A percentile compares a stretch with the other conserved stretches of the same genome.
These are phyloP conservation scores for Reticulitermes speratus DNA, from an alignment of 1,140 invertebrate genomes.

Conservation along the genomic window DNA sequence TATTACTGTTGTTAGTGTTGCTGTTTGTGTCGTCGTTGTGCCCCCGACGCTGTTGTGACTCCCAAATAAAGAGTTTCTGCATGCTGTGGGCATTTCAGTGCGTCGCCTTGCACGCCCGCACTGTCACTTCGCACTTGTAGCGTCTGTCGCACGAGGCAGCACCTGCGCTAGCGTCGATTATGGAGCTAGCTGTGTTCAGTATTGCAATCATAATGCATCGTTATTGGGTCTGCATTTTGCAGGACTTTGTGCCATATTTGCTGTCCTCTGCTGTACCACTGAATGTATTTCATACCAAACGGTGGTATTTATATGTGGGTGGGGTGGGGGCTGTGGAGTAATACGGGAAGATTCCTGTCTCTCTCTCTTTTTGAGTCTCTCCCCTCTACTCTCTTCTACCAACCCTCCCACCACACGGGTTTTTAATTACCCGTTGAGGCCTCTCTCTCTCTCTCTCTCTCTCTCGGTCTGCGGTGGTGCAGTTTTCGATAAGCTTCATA, in stretches of 20 bases:
- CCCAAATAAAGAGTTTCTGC: too few relatives aligned
- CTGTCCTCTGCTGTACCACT: neutral
- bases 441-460: neutral
- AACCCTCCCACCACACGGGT: neutral
- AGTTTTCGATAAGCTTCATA: slow-evolving; percentile 3
- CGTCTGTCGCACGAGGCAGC: too few relatives aligned
- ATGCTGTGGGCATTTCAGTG: too few relatives aligned
- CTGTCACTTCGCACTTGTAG: neutral
- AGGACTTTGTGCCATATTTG: neutral
- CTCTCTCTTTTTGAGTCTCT: neutral
- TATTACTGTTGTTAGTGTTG: too few relatives aligned
- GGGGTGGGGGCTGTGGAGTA: neutral
- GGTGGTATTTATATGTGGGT: neutral
- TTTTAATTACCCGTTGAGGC: slow-evolving; percentile 13
- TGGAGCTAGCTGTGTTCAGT: neutral
- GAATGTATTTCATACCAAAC: slow-evolving; percentile 16
- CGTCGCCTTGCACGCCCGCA: too few relatives aligned
- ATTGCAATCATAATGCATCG: neutral
- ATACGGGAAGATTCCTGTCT: neutral
- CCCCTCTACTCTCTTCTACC: neutral
- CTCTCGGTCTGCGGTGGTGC: neutral
- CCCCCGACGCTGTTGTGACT: too few relatives aligned
- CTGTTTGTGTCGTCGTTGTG: too few relatives aligned
- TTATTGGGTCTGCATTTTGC: neutral
- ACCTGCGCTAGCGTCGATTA: neutral